Evolutionary conservation across 2,888 invertebrate genomes (phyloP).

Genomic region (Coelopa pilipes): DNA sequence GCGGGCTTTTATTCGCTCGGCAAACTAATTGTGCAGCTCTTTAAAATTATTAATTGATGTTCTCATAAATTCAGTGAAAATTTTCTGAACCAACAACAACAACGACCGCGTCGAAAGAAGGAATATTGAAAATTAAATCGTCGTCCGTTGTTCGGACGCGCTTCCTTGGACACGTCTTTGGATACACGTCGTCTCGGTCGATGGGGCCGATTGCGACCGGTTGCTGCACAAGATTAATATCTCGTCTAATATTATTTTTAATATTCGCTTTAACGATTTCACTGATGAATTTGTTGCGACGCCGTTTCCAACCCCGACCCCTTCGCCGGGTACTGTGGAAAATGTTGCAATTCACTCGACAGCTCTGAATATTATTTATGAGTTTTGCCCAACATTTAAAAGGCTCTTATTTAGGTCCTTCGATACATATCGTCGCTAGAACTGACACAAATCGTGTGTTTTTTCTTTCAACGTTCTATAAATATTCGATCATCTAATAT

Average conservation of each 20-base stretch:
- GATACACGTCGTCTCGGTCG: not conserved
- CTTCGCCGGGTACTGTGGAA: no score
- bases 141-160: not conserved
- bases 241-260: not conserved
- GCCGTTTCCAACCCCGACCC: no score
- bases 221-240: slow-evolving; percentile 21
- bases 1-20: slow-evolving; percentile 39
- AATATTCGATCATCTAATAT: no score
- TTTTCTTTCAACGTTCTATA: no score
- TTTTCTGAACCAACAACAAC: slow-evolving; percentile 28
- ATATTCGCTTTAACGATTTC: not conserved
- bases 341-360: no score
- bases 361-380: no score
- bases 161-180: not conserved
- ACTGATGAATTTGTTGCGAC: slow-evolving; percentile 19
- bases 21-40: slow-evolving; percentile 59
- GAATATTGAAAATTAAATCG: not conserved
- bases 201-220: not conserved
- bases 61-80: slow-evolving; percentile 39
- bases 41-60: slow-evolving; percentile 58
- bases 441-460: no score
- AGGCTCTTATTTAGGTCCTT: no score
- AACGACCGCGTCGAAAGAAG: slow-evolving; percentile 34
- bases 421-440: no score
- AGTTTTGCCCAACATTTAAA: no score